Evolutionary conservation across 2,113 vertebrate genomes (phyloP), one percentile per base, ranked within the genome.

Genomic region (Daphoenositta chrysoptera): DNA sequence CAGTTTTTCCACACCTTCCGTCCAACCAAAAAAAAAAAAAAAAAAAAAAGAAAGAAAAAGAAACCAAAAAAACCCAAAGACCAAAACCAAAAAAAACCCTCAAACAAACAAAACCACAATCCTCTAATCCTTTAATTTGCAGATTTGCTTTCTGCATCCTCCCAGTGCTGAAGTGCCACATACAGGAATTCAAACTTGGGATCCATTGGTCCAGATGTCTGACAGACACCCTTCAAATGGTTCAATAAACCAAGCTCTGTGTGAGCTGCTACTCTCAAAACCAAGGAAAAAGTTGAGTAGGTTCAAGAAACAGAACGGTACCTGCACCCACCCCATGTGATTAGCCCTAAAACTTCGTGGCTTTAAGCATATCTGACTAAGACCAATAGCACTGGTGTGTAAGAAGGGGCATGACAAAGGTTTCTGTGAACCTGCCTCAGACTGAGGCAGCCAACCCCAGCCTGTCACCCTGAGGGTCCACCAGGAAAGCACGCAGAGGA

Each of bases 301-400:
- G 0, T 19, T 73, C 14, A 28, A 60, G 58, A 61, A 35, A 27
- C 0, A 2, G 9, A 30, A 21, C 0, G 0, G 15, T 40, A 44
- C 44, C 44, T 26, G 11, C n/a, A 30, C 10, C 10, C 39, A 20
- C 2, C 7, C 23, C 0, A 0, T 6, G 23, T 6, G 2, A n/a
- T 28, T 7, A 33, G 56, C 50, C 30, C 50, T 10, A 31, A 65
- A 42, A 18, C 6, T 23, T 61, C 53, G 2, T 0, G 18, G 53
- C 19, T 45, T 30, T 14, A 12, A 15, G 17, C 33, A 5, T 6
- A 53, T 18, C 8, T 16, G 19, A 42, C 5, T 51, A 78, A 53
- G 47, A 18, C 13, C 9, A 30, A 11, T 4, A 22, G 8, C 1
- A 2, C 27, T 22, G 44, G 21, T 50, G 1, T 1, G 24, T 2